Evolutionary conservation across 2,113 vertebrate species (phyloP).

Genomic region (Copsychus sechellarum): DNA sequence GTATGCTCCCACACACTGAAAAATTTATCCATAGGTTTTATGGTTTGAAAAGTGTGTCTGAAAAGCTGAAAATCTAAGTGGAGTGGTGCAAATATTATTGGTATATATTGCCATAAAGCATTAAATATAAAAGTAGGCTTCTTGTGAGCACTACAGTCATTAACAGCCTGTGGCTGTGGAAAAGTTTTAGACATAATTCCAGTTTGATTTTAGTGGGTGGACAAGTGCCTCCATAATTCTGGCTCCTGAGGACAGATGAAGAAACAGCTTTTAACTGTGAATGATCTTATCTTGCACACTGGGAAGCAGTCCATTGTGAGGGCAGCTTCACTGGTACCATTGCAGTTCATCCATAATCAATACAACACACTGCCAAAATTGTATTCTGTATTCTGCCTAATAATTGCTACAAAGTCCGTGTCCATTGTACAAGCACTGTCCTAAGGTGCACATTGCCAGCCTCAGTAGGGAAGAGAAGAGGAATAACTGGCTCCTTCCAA

Average conservation of each 20-base stretch:
- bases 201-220: not conserved
- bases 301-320: not conserved
- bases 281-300: not conserved
- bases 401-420: not conserved
- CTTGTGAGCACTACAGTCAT: not conserved
- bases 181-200: not conserved
- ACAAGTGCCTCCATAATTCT: not conserved
- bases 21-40: not conserved
- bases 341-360: not conserved
- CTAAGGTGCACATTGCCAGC: not conserved
- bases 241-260: not conserved
- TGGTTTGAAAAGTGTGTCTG: not conserved
- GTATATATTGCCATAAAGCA: not conserved
- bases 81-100: not conserved
- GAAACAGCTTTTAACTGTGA: not conserved
- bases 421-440: not conserved
- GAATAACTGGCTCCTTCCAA: not conserved
- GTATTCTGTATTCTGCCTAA: not conserved
- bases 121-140: not conserved
- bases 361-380: not conserved
- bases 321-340: not conserved
- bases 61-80: not conserved
- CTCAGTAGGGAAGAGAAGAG: not conserved
- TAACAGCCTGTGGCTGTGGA: not conserved
- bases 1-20: rapidly evolving